These are phyloP conservation scores for Anser cygnoides DNA, from an alignment of 2,113 vertebrate species.

Conservation along the genomic window DNA sequence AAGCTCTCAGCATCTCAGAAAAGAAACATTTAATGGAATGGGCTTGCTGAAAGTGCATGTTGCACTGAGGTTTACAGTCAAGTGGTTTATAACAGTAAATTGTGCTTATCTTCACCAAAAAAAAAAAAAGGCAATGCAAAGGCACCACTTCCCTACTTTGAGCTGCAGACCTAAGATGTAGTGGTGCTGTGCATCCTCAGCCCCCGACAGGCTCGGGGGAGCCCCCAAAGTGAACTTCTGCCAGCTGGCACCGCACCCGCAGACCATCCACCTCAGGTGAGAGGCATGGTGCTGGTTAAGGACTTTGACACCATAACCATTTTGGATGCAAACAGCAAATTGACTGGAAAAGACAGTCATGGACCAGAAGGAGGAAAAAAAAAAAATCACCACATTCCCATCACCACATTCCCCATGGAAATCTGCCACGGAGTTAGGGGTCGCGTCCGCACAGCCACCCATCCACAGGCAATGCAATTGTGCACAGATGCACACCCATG, in stretches of 20 bases:
- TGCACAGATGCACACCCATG: fast-evolving
- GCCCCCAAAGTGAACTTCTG: background rate
- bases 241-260: background rate
- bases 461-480: fast-evolving
- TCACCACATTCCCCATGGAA: background rate
- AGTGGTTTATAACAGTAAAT: background rate
- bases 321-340: background rate
- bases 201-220: background rate
- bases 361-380: background rate
- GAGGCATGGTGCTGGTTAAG: background rate
- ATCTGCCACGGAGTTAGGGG: fast-evolving
- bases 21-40: background rate
- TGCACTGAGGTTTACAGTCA: background rate
- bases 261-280: background rate
- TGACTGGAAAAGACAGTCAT: background rate
- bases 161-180: background rate
- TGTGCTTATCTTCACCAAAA: background rate
- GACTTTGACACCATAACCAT: background rate
- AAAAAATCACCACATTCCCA: too few species aligned
- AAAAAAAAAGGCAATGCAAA: background rate
- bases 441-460: background rate
- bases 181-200: background rate
- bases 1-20: background rate
- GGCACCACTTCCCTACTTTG: background rate
- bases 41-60: background rate